Base-by-base conservation (phyloP, 1,140 invertebrate genomes). In the Asbolus verrucosus region DNA sequence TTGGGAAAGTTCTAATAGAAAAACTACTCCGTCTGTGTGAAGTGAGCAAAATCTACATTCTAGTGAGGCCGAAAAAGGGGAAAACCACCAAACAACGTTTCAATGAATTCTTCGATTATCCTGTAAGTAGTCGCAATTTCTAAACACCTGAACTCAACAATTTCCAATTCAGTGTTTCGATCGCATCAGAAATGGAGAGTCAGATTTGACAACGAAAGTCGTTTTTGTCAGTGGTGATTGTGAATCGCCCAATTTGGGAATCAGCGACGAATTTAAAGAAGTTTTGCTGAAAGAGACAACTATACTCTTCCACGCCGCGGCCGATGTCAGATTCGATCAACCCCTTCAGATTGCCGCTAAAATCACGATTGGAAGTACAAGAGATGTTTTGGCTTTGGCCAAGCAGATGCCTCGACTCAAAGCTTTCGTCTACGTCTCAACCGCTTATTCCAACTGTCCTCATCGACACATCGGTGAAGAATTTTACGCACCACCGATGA, bases 1-100 rank as follows among this genome's bases (percentile, higher is more conserved):
- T 95, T 81, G 94, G 94, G 0, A 95, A 95, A 83, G 89, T 92
- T 0, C 81, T 95, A 9, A 86, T 95, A 0, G 94, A 95, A 81
- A 95, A 95, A 77, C 78, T 95, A 1, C 80, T 95, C 1, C 85
- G 92, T 68, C 91, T 89, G 0, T 96, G 93, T 82, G 86, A 90
- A 0, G 88, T 21, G 41, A 46, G 2, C 41, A 87, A 85, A 46
- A 89, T 95, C 50, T 96, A 92, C 76, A 65, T 94, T 6, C 81
- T 95, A 3, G 83, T 95, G 73, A 82, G 94, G 60, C 85, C 86
- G 0, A 95, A 94, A 77, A 89, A 88, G 66, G 88, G 87, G 38
- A 80, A 89, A 70, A 83, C 83, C 15, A 84, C 89, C 1, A 81
- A 87, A 27, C 80, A 87, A 6, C 83, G 91, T 60, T 61, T 80